Evolutionary conservation across 2,113 vertebrate genomes (phyloP).

Genomic region (Sinocyclocheilus anshuiensis): DNA sequence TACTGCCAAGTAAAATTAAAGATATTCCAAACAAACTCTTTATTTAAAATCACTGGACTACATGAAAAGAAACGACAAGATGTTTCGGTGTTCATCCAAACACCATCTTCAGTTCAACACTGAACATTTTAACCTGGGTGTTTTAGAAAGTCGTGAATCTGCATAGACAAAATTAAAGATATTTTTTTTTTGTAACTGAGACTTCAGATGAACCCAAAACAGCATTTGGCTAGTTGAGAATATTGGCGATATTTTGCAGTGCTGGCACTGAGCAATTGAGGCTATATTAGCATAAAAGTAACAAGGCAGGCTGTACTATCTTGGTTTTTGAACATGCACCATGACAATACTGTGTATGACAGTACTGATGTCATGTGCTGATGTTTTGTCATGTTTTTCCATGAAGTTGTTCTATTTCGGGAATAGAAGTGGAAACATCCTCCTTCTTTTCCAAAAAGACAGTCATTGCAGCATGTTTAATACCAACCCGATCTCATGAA

Average conservation of each 20-base stretch:
- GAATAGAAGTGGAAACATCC: neutral
- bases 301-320: neutral
- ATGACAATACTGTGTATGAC: no score
- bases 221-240: neutral
- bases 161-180: no score
- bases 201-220: neutral
- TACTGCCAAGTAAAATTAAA: neutral
- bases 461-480: no score
- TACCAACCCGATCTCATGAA: no score
- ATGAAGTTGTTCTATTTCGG: neutral
- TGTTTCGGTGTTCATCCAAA: no score
- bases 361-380: neutral
- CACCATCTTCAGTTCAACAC: no score
- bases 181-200: neutral
- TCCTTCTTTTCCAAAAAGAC: neutral
- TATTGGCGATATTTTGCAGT: neutral
- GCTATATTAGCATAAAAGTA: neutral
- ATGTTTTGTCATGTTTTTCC: neutral
- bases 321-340: neutral
- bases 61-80: neutral
- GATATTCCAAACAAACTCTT: no score
- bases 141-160: no score
- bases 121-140: no score
- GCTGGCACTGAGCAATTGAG: neutral
- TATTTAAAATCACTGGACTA: no score